Conservation (phyloP, 2,113 vertebrate species). For the Cercocebus atys region DNA sequence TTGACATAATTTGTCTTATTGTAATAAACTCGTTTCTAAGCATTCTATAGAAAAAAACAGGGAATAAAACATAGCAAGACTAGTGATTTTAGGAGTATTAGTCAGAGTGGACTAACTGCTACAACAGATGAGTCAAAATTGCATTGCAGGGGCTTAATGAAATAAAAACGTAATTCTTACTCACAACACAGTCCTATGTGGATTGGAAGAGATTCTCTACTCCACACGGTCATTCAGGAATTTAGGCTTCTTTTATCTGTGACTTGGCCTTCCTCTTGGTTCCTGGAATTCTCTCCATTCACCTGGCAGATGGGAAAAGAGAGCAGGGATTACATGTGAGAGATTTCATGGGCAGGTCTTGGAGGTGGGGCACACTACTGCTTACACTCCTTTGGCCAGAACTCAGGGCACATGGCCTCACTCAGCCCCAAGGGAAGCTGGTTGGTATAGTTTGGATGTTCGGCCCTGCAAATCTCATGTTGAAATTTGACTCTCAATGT, state of each 20-base stretch:
- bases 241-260: not conserved
- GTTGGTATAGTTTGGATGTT: too few relatives aligned
- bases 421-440: not conserved
- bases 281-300: not conserved
- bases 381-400: not conserved
- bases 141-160: not conserved
- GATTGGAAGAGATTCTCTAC: not conserved
- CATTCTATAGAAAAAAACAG: not conserved
- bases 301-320: not conserved
- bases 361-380: not conserved
- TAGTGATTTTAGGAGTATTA: not conserved
- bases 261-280: not conserved
- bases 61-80: too few relatives aligned
- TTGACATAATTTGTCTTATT: not conserved
- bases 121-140: accelerated
- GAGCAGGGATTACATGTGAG: accelerated
- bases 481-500: too few relatives aligned
- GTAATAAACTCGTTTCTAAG: not conserved
- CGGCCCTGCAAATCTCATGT: too few relatives aligned
- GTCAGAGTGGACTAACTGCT: too few relatives aligned
- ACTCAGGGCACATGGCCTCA: not conserved
- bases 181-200: not conserved
- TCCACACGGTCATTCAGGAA: not conserved
- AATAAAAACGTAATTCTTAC: too few relatives aligned
- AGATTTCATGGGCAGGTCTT: not conserved